Percentiles rank a stretch among this genome's conserved stretches.
These are phyloP conservation scores for Parapristionchus giblindavisi DNA, from an alignment of 2,888 invertebrate genomes.

Conservation along the genomic window DNA sequence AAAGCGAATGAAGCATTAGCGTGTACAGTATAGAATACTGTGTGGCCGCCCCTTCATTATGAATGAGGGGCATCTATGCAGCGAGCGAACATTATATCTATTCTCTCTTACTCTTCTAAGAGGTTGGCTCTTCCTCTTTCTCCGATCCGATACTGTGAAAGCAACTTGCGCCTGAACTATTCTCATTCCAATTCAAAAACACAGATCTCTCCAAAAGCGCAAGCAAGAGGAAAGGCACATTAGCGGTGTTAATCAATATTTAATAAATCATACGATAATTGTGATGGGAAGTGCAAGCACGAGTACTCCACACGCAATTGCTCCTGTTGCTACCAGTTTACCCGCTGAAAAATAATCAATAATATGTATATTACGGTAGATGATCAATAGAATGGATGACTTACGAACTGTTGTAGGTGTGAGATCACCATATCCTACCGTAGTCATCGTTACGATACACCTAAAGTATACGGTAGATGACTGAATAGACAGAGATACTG, in stretches of 20 bases:
- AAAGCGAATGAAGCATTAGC: neutral
- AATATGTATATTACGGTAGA: no score
- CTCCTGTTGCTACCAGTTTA: conserved; percentile 64
- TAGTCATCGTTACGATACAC: conserved; percentile 65
- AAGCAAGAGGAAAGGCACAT: conserved; percentile 16
- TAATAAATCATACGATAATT: conserved; percentile 40
- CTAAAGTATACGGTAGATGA: conserved; percentile 39
- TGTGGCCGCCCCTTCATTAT: no score
- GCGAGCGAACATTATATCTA: neutral
- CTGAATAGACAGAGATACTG: neutral
- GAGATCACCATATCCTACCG: conserved; percentile 63
- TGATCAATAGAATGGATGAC: conserved; percentile 33
- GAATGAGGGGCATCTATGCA: conserved; percentile 20
- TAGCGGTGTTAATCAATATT: conserved; percentile 4
- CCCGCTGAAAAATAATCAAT: conserved; percentile 53
- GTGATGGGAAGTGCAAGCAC: conserved; percentile 57
- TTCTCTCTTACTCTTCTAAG: conserved; percentile 15
- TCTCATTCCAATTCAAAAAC: neutral
- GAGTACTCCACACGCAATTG: conserved; percentile 56
- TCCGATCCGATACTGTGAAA: conserved; percentile 33
- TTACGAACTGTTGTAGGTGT: conserved; percentile 61
- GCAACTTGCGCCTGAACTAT: conserved; percentile 38
- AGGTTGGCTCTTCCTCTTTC: neutral
- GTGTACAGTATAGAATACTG: no score
- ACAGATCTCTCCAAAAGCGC: neutral